Evolutionary conservation across 2,888 invertebrate species (phyloP).

Genomic region (Tetragonisca angustula): DNA sequence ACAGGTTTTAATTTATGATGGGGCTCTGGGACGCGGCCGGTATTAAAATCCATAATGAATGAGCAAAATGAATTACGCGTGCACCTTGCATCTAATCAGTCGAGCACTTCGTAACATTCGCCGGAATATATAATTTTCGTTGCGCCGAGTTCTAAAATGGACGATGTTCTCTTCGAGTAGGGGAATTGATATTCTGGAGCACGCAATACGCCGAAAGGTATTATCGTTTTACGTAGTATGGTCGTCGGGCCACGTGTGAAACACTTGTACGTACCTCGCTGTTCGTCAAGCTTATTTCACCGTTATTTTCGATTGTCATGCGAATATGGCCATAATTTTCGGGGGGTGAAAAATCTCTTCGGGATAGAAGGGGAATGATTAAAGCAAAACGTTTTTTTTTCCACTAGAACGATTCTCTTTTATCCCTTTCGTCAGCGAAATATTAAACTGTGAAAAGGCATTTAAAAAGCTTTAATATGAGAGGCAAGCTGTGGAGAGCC

Average conservation of each 20-base stretch:
- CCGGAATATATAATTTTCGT: slow-evolving; percentile 44
- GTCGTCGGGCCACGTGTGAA: not conserved
- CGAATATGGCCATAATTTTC: not conserved
- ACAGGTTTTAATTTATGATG: slow-evolving; percentile 65
- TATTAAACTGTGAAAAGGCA: too few species aligned
- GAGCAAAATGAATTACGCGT: slow-evolving; percentile 67
- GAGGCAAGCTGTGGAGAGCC: not conserved
- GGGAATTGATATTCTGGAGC: slow-evolving; percentile 29
- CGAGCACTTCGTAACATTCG: slow-evolving; percentile 31
- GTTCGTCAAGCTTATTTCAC: not conserved
- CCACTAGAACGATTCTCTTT: not conserved
- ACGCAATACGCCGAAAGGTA: not conserved
- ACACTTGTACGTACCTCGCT: not conserved
- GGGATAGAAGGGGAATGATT: not conserved
- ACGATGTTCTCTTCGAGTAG: slow-evolving; percentile 12
- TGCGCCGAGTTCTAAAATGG: not conserved
- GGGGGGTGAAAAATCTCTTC: not conserved
- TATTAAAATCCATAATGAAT: slow-evolving; percentile 73
- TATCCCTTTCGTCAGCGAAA: not conserved
- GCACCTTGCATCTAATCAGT: slow-evolving; percentile 42
- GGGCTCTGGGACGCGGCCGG: slow-evolving; percentile 39
- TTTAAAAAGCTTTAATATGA: not conserved
- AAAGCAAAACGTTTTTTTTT: not conserved
- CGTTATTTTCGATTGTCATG: not conserved
- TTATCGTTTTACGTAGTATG: slow-evolving; percentile 1